phyloP scores from a whole-genome alignment of 2,113 vertebrate species.

The Callithrix jacchus region DNA sequence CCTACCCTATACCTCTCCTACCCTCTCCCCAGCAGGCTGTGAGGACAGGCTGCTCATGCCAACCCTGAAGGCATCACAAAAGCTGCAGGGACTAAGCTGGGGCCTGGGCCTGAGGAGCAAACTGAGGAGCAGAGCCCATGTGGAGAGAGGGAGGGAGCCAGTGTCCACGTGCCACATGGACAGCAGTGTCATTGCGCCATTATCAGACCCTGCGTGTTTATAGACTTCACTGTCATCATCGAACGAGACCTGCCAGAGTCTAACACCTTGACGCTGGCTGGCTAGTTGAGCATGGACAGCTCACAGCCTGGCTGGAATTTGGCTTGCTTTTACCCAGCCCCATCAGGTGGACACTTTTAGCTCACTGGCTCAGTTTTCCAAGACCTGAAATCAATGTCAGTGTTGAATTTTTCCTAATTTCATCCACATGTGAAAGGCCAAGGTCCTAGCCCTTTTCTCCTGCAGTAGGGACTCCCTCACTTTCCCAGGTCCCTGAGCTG shows the following conservation, averaged over 20 bases:
- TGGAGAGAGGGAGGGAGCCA: fast-evolving
- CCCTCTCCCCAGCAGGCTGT: background rate
- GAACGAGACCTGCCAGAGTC: background rate
- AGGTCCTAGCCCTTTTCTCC: background rate
- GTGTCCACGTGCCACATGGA: background rate
- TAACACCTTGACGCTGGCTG: background rate
- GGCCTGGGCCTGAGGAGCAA: background rate
- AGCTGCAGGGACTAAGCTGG: background rate
- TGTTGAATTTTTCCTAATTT: background rate
- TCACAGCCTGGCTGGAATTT: background rate
- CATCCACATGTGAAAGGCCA: background rate
- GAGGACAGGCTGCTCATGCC: no score
- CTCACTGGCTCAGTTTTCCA: background rate
- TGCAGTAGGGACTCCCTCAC: background rate
- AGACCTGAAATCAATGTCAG: background rate
- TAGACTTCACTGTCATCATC: background rate
- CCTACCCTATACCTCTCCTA: background rate
- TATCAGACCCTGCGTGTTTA: background rate
- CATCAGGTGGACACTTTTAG: background rate
- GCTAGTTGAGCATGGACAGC: background rate
- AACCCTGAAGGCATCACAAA: background rate
- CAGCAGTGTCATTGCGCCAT: background rate
- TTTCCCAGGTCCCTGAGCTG: background rate
- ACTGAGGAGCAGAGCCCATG: background rate
- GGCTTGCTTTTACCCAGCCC: background rate